A percentile compares a stretch with the other conserved stretches of the same genome.
These are phyloP conservation scores for Cyanoderma ruficeps DNA, from an alignment of 2,113 vertebrate genomes.

Conservation along the genomic window DNA sequence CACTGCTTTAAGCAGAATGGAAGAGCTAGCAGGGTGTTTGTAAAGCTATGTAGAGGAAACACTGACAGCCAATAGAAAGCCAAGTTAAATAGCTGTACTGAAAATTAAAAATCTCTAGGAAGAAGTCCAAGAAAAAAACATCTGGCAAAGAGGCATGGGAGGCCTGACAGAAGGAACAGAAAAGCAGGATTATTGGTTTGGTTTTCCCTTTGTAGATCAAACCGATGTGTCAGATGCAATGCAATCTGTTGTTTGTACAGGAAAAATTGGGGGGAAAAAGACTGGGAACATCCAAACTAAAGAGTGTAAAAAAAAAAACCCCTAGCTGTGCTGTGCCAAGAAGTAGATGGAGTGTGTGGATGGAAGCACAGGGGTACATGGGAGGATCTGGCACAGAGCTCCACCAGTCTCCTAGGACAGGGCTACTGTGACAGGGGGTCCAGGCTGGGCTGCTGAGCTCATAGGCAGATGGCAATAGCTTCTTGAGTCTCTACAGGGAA, in stretches of 20 bases:
- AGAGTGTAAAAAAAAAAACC: constrained; percentile 15
- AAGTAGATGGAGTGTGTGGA: not conserved
- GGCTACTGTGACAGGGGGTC: not conserved
- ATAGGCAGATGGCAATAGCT: not conserved
- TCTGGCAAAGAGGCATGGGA: not conserved
- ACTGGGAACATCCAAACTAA: constrained; percentile 16
- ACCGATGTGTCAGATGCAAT: not conserved
- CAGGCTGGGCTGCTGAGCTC: not conserved
- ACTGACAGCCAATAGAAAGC: not conserved
- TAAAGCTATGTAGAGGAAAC: not conserved
- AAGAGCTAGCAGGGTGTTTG: not conserved
- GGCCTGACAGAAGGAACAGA: constrained; percentile 44
- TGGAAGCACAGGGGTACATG: not conserved
- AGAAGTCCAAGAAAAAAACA: not conserved
- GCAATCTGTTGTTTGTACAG: constrained; percentile 64
- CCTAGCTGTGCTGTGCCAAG: not conserved
- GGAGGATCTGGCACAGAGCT: not conserved
- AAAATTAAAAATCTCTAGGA: not conserved
- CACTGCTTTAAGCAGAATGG: not conserved
- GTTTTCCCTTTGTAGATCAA: constrained; percentile 28
- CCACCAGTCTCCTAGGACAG: not conserved
- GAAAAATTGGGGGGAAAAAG: constrained; percentile 8
- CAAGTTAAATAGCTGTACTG: not conserved
- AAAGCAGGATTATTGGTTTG: constrained; percentile 22
- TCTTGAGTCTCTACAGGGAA: not conserved